phyloP scores from a whole-genome alignment of 92 coral and sea anemone genomes.

The Siderastrea siderea region DNA sequence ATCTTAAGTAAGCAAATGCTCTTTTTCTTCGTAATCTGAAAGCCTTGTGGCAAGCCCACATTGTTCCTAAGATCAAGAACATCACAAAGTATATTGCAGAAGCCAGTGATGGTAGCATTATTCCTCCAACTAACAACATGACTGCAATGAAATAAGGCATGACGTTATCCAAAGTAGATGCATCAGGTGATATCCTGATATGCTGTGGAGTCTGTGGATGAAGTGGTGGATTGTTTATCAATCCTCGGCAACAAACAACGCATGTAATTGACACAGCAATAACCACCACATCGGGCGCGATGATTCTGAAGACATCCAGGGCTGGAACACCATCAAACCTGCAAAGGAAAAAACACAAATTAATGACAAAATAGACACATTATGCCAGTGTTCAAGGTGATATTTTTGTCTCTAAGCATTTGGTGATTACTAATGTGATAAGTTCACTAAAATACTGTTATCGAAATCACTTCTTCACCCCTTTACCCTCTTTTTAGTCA shows the following conservation, averaged over 20 bases:
- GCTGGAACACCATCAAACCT: constrained; percentile 96
- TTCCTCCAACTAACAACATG: constrained; percentile 92
- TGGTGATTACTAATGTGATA: too few species aligned
- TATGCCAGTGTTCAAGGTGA: too few species aligned
- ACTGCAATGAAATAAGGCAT: constrained; percentile 88
- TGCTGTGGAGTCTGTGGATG: constrained; percentile 69
- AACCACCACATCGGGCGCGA: constrained; percentile 88
- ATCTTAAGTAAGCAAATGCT: constrained; percentile 81
- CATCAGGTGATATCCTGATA: constrained; percentile 45
- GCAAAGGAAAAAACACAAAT: neutral
- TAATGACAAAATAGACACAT: too few species aligned
- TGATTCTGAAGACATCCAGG: constrained; percentile 84
- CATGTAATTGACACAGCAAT: constrained; percentile 84
- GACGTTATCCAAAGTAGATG: constrained; percentile 78
- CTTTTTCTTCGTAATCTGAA: constrained; percentile 69
- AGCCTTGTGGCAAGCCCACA: constrained; percentile 95
- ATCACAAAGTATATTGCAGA: constrained; percentile 88
- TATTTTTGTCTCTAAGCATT: too few species aligned
- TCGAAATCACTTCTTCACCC: too few species aligned
- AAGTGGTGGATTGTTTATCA: constrained; percentile 68
- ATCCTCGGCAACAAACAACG: constrained; percentile 79
- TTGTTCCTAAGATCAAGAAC: constrained; percentile 88
- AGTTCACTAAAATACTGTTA: too few species aligned
- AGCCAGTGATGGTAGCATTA: constrained; percentile 87
- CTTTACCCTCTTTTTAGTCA: too few species aligned